These are phyloP conservation scores for Apotomis turbidana DNA, from an alignment of 2,888 invertebrate genomes.

Conservation along the genomic window DNA sequence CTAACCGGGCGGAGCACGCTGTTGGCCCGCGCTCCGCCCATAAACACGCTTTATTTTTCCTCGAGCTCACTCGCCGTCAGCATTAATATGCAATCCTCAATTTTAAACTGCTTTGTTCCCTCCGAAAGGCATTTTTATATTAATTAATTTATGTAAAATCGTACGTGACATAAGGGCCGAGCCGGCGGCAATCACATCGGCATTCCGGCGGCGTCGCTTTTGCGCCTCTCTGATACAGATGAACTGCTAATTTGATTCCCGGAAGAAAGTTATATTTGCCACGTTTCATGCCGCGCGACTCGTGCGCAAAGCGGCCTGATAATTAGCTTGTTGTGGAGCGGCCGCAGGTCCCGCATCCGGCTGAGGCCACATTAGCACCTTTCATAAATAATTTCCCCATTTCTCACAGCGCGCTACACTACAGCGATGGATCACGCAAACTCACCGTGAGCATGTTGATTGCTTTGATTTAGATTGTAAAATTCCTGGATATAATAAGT, in stretches of 20 bases:
- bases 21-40: background rate
- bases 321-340: background rate
- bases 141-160: slow-evolving; percentile 35
- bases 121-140: slow-evolving; percentile 28
- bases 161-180: slow-evolving; percentile 20
- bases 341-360: background rate
- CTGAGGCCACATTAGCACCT: background rate
- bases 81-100: slow-evolving; percentile 34
- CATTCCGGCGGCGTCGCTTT: background rate
- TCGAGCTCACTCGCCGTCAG: slow-evolving; percentile 3
- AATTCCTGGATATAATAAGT: background rate
- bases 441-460: slow-evolving; percentile 14
- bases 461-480: background rate
- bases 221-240: background rate
- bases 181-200: slow-evolving; percentile 7
- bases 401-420: background rate
- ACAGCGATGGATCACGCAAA: slow-evolving; percentile 13
- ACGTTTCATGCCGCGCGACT: background rate
- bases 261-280: slow-evolving; percentile 11
- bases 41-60: slow-evolving; percentile 29
- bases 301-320: background rate
- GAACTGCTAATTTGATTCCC: slow-evolving; percentile 14
- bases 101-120: slow-evolving; percentile 29
- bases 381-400: slow-evolving; percentile 23
- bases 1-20: background rate